Conservation (phyloP, 2,113 vertebrate genomes). For the Halcyon malimbica region DNA sequence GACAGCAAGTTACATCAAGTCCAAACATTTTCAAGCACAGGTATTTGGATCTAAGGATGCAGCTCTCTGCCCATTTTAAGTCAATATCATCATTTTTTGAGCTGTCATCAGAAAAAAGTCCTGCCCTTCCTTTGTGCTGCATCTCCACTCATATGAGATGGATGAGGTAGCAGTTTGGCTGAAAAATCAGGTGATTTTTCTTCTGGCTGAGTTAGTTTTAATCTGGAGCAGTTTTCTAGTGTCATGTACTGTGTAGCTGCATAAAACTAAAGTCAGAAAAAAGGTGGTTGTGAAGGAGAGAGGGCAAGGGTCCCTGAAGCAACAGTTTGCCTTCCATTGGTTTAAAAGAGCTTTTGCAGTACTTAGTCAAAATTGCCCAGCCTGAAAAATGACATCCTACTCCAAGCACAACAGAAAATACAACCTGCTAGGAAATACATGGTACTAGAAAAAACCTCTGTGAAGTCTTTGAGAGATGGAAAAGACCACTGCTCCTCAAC, state of each 20-base stretch:
- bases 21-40: not conserved
- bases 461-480: not conserved
- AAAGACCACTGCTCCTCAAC: not conserved
- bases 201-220: not conserved
- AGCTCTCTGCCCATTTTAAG: not conserved
- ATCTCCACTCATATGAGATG: not conserved
- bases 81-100: not conserved
- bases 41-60: not conserved
- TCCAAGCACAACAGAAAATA: not conserved
- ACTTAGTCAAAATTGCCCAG: not conserved
- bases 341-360: not conserved
- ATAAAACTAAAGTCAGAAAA: rapidly evolving
- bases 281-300: not conserved
- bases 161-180: not conserved
- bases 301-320: not conserved
- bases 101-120: not conserved
- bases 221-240: not conserved
- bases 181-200: not conserved
- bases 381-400: not conserved
- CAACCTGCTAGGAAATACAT: not conserved
- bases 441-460: not conserved
- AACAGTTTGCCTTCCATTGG: not conserved
- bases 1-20: not conserved
- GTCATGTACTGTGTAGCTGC: not conserved
- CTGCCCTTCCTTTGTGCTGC: not conserved